phyloP scores from a whole-genome alignment of 2,888 invertebrate genomes.

The Agrotis puta region DNA sequence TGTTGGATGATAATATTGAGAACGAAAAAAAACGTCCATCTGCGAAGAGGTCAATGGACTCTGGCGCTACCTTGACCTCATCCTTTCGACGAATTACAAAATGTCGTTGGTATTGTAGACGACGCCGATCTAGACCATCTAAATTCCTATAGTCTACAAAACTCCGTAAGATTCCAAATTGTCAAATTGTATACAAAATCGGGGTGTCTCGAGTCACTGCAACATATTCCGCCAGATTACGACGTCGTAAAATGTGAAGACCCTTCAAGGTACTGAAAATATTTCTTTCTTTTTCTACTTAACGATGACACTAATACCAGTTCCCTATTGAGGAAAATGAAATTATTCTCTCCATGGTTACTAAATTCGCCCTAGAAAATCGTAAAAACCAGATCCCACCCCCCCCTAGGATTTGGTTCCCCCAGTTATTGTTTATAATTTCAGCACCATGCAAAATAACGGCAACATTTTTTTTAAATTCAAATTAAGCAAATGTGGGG shows the following conservation, averaged over 20 bases:
- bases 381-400: conserved; percentile 60
- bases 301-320: conserved; percentile 16
- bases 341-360: conserved; percentile 12
- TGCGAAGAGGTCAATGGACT: not conserved
- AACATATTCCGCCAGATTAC: conserved; percentile 2
- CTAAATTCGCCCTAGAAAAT: conserved; percentile 32
- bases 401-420: no score
- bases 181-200: conserved; percentile 27
- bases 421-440: conserved; percentile 42
- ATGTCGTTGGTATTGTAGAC: not conserved
- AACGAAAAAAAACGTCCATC: not conserved
- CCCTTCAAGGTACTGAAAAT: not conserved
- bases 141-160: not conserved
- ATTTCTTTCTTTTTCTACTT: conserved; percentile 7
- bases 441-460: conserved; percentile 52
- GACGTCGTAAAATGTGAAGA: not conserved
- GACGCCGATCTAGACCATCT: not conserved
- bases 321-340: conserved; percentile 31
- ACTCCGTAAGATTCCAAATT: conserved; percentile 6
- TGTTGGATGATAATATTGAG: not conserved
- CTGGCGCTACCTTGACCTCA: not conserved
- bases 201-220: conserved; percentile 10
- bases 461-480: conserved; percentile 54
- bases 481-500: conserved; percentile 61
- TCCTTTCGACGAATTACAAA: conserved; percentile 7